Evolutionary conservation across 2,113 vertebrate genomes (phyloP), one percentile per base, ranked within the genome.

Genomic region (Apodemus sylvaticus): DNA sequence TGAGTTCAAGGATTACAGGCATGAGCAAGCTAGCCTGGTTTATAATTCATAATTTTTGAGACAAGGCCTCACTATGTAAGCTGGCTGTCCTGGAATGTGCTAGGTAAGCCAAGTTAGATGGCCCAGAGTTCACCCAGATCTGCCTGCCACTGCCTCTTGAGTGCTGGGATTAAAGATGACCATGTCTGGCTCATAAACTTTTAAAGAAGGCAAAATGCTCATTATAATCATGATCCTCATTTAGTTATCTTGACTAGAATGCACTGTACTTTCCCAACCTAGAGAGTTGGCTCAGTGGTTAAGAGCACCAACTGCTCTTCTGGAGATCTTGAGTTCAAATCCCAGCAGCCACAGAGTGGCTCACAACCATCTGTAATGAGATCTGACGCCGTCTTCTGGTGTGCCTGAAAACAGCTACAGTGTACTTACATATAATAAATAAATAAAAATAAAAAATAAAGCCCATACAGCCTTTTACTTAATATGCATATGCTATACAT

Each of bases 161-260:
- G 20, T 82, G 79, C 36, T 60, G 22, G 53, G 20, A 82, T 79
- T 36, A 55, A 79, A 55, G 19, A 19, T 8, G 20, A 36, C 13
- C 77, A 55, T 22, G 48, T 5, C 17, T 36, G 31, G 51, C 34
- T 62, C 60, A 31, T 86, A 36, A 7, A 24, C 51, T 68, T 68
- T 86, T 36, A 85, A 94, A 77, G n/a, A 77, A 91, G 29, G 2
- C 11, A 62, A 94, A 92, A 94, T 62, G 24, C 4, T 36, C 58
- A 71, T 53, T 87, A 92, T 93, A 94, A 53, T 89, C 86, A 88
- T 45, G 12, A 39, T 94, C 16, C 8, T 55, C 29, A 51, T 5
- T 93, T 86, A 48, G 68, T 83, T 55, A 53, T 81, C 83, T 66
- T 85, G 89, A 19, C 53, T 92, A 26, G 64, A 92, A 95, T 16